These are phyloP conservation scores for Caracal caracal DNA, from an alignment of 2,113 vertebrate species.

Conservation along the genomic window DNA sequence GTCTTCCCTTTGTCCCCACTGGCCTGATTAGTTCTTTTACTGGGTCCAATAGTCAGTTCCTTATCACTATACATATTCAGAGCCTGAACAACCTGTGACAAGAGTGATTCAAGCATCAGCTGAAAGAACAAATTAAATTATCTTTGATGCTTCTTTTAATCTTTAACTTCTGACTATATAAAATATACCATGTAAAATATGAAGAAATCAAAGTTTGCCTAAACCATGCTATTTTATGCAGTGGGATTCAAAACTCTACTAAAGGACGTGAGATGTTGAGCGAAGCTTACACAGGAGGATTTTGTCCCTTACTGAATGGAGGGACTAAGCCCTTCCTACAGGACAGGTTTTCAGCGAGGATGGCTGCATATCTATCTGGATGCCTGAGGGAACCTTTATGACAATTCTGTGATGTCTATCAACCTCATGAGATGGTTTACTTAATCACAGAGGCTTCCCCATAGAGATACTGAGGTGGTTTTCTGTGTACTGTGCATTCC, in stretches of 20 bases:
- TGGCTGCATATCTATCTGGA: background rate
- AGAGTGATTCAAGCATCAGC: background rate
- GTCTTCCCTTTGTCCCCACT: background rate
- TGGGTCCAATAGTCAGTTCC: background rate
- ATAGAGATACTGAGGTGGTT: background rate
- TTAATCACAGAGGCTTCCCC: background rate
- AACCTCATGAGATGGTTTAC: background rate
- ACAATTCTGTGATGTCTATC: background rate
- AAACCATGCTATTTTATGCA: background rate
- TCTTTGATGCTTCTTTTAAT: conserved; percentile 12
- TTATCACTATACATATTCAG: background rate
- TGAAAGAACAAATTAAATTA: background rate
- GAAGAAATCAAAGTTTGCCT: background rate
- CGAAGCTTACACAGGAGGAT: background rate
- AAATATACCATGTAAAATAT: background rate
- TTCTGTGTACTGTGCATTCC: background rate
- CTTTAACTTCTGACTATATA: background rate
- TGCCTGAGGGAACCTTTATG: background rate
- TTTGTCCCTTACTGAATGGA: background rate
- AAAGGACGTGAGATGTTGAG: background rate
- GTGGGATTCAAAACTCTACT: background rate
- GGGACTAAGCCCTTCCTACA: background rate
- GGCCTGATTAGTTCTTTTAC: background rate
- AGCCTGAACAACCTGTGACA: background rate
- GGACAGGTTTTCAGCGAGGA: background rate